Percentiles rank a stretch among this genome's conserved stretches.
phyloP scores from a whole-genome alignment of 2,797 vertebrate genomes.

The Platalea minor region DNA sequence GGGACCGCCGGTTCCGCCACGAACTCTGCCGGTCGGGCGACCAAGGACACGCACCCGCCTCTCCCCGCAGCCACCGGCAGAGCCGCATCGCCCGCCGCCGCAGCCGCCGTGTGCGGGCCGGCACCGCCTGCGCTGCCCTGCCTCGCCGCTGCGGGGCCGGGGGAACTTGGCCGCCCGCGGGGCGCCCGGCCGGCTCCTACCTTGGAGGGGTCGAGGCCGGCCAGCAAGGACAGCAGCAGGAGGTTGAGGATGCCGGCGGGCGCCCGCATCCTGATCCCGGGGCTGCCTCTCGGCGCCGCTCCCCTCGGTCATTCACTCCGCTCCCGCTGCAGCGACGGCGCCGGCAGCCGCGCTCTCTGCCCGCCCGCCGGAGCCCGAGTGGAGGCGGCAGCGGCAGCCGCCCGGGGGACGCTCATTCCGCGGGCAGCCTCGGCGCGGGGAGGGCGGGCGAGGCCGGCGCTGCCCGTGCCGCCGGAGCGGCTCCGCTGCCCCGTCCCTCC shows the following conservation, averaged over 20 bases:
- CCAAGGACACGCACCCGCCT: neutral
- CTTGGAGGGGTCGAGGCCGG: conserved; percentile 88
- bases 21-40: neutral
- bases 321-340: conserved; percentile 70
- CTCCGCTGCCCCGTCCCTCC: neutral
- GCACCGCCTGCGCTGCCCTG: neutral
- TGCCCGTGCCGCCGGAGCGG: conserved; percentile 60
- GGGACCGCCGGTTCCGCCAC: neutral
- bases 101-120: neutral
- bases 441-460: conserved; percentile 26
- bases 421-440: conserved; percentile 57
- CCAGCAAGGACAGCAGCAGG: conserved; percentile 83
- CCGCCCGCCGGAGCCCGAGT: conserved; percentile 63
- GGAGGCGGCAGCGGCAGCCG: conserved; percentile 67
- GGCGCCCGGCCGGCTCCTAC: conserved; percentile 77
- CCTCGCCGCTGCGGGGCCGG: neutral
- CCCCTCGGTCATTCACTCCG: conserved; percentile 60
- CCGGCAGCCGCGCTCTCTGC: conserved; percentile 65
- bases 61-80: neutral
- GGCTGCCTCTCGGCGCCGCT: conserved; percentile 33
- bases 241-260: conserved; percentile 81
- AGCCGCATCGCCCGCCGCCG: neutral
- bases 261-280: conserved; percentile 85
- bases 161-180: neutral
- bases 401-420: conserved; percentile 76